These are phyloP conservation scores for Capreolus pygargus DNA, from an alignment of 2,113 vertebrate genomes.

Conservation along the genomic window DNA sequence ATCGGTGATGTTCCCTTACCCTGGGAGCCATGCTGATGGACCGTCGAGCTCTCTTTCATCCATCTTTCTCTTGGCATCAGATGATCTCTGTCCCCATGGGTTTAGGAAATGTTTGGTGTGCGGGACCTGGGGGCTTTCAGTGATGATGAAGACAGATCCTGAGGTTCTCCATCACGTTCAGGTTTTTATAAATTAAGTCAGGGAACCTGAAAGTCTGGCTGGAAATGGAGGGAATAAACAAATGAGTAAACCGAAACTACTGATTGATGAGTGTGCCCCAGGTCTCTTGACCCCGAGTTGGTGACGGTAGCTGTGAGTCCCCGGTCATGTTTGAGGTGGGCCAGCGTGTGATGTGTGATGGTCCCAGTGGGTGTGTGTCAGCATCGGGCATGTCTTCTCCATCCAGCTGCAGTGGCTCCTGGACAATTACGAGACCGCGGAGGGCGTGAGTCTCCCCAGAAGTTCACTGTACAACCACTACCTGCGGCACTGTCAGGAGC, in stretches of 20 bases:
- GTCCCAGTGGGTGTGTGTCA: accelerated
- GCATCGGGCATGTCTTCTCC: background rate
- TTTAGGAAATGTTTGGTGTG: background rate
- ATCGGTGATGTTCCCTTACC: too few relatives aligned
- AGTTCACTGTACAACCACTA: constrained; percentile 98
- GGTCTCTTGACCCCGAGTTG: background rate
- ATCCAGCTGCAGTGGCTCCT: constrained; percentile 95
- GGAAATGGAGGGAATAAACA: background rate
- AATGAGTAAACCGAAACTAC: background rate
- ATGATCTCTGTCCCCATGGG: background rate
- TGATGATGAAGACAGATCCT: background rate
- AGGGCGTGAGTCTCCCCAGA: constrained; percentile 95
- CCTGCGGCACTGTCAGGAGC: constrained; percentile 96
- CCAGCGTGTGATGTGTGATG: background rate
- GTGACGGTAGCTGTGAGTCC: background rate
- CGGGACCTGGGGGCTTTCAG: background rate
- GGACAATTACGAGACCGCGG: constrained; percentile 97
- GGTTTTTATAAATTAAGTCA: background rate
- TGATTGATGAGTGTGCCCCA: background rate
- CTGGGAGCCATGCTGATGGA: accelerated
- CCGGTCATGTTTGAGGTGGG: background rate
- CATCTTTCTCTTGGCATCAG: background rate
- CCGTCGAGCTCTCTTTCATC: accelerated
- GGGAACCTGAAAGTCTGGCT: background rate
- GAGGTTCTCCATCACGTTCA: background rate